Evolutionary conservation across 2,797 vertebrate genomes (phyloP).

Genomic region (Otolemur crassicaudatus): DNA sequence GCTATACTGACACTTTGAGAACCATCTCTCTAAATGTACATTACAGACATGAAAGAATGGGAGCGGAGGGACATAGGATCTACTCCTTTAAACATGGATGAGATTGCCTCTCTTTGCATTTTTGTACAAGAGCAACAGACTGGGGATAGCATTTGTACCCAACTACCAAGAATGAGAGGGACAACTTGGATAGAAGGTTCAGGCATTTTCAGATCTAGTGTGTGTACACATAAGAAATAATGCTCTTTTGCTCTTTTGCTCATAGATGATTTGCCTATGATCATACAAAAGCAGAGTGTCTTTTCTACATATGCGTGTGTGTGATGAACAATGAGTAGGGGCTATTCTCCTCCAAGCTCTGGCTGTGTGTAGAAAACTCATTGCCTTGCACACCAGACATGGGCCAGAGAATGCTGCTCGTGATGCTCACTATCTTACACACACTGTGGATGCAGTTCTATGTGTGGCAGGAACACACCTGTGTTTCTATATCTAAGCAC

Average conservation of each 20-base stretch:
- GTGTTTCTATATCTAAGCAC: not conserved
- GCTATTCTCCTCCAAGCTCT: slow-evolving; percentile 1
- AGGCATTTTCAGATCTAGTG: not conserved
- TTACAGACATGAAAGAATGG: slow-evolving; percentile 28
- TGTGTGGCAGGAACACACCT: not conserved
- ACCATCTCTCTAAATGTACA: not conserved
- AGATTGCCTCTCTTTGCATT: not conserved
- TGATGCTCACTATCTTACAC: not conserved
- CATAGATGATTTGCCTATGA: not conserved
- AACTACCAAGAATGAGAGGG: not conserved
- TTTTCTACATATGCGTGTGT: not conserved
- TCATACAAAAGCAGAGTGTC: not conserved
- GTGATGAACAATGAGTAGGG: not conserved
- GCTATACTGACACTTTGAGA: not conserved
- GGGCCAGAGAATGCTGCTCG: not conserved
- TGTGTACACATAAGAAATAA: not conserved
- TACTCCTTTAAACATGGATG: not conserved
- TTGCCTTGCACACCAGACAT: not conserved
- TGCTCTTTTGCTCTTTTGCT: not conserved
- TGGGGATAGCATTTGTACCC: not conserved
- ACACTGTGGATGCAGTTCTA: not conserved
- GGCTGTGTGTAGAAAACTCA: not conserved
- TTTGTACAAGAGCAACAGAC: not conserved
- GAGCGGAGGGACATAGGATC: not conserved
- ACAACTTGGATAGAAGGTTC: not conserved